These are phyloP conservation scores for Gymnoscelis rufifasciata DNA, from an alignment of 2,888 invertebrate species.

Conservation along the genomic window DNA sequence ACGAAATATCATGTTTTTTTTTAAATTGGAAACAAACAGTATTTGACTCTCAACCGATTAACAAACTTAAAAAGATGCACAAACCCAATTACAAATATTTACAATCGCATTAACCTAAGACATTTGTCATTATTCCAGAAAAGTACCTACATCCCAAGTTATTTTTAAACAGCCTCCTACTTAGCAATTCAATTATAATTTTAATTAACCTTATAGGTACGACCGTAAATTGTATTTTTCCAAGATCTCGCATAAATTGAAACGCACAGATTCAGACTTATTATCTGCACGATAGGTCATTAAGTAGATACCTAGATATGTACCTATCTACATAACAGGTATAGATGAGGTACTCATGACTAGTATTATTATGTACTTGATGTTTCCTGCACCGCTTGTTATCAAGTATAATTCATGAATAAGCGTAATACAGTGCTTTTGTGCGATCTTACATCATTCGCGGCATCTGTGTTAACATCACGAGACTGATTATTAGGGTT, in stretches of 20 bases:
- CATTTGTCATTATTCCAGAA: too few relatives aligned
- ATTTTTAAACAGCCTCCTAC: too few relatives aligned
- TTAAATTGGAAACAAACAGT: too few relatives aligned
- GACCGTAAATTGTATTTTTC: conserved; percentile 4
- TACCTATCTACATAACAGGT: background rate
- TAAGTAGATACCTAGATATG: conserved; percentile 21
- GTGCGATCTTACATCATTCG: background rate
- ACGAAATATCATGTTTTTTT: too few relatives aligned
- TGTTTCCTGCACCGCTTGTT: conserved; percentile 10
- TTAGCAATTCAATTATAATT: too few relatives aligned
- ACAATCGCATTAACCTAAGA: too few relatives aligned
- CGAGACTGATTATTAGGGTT: background rate
- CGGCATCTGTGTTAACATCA: background rate
- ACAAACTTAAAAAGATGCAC: too few relatives aligned
- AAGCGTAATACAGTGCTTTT: too few relatives aligned
- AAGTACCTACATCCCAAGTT: too few relatives aligned
- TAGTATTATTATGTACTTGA: conserved; percentile 1
- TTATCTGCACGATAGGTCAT: conserved; percentile 23
- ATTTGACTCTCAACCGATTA: too few relatives aligned
- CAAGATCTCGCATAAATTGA: conserved; percentile 2
- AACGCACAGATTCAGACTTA: conserved; percentile 2
- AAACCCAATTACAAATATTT: too few relatives aligned
- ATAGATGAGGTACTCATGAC: conserved; percentile 3
- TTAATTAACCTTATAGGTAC: background rate
- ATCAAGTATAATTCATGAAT: background rate